Percentiles rank a stretch among this genome's conserved stretches.
Evolutionary conservation across 2,888 invertebrate species (phyloP).

Genomic region (Mamestra brassicae): DNA sequence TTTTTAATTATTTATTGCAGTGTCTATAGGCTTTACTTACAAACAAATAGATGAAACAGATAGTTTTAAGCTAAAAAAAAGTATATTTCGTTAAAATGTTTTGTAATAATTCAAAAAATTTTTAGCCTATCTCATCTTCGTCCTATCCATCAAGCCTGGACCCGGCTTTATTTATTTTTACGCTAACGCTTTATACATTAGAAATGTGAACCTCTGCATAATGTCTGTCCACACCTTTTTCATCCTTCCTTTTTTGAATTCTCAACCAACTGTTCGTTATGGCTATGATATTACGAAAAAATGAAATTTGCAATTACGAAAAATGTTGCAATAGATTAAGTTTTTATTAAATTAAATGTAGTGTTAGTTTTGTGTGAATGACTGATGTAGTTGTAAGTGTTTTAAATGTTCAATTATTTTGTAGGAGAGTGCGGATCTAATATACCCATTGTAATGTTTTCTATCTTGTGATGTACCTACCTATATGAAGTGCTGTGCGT

Average conservation of each 20-base stretch:
- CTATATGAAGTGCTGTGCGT: constrained; percentile 72
- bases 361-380: constrained; percentile 63
- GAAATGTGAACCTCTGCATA: not conserved
- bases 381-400: constrained; percentile 69
- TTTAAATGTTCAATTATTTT: constrained; percentile 67
- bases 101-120: constrained; percentile 3
- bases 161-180: not conserved
- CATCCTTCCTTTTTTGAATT: not conserved
- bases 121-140: not conserved
- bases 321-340: constrained; percentile 17
- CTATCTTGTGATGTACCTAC: constrained; percentile 68
- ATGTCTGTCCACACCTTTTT: not conserved
- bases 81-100: constrained; percentile 51
- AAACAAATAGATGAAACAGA: constrained; percentile 22
- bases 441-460: constrained; percentile 69
- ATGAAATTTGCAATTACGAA: not conserved
- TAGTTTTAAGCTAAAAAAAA: constrained; percentile 12
- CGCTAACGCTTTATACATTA: not conserved
- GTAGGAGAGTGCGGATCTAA: constrained; percentile 61
- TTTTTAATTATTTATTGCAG: constrained; percentile 54
- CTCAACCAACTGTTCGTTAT: not conserved
- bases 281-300: constrained; percentile 44
- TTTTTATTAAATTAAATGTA: constrained; percentile 40
- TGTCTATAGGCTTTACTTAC: constrained; percentile 49
- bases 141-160: not conserved